A percentile compares a stretch with the other conserved stretches of the same genome.
These are phyloP conservation scores for Motacilla tschutschensis DNA, from an alignment of 2,113 vertebrate genomes.

Conservation along the genomic window DNA sequence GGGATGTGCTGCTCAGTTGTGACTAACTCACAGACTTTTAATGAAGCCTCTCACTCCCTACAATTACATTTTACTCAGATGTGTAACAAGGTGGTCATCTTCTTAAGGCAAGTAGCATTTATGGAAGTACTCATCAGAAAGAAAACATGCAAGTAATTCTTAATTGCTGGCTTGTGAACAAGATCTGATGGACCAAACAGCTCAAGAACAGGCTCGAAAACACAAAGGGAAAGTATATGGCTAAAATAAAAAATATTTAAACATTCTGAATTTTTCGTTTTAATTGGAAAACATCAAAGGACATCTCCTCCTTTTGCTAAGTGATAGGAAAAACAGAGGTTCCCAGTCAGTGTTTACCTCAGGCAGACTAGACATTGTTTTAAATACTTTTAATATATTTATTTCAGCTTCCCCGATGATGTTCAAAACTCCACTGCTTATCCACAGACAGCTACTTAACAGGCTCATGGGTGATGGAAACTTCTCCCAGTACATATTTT, in stretches of 20 bases:
- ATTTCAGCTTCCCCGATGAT: background rate
- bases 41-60: background rate
- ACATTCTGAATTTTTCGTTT: background rate
- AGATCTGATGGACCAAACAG: background rate
- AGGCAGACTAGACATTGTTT: background rate
- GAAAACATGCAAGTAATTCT: background rate
- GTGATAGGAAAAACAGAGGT: background rate
- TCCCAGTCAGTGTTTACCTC: background rate
- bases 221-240: fast-evolving
- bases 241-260: background rate
- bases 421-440: background rate
- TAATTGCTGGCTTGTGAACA: background rate
- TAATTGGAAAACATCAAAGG: background rate
- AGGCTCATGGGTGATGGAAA: background rate
- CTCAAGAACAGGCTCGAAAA: background rate
- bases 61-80: background rate
- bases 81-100: background rate
- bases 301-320: background rate
- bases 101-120: background rate
- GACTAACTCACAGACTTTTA: background rate
- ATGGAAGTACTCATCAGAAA: background rate
- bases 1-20: background rate
- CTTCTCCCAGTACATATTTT: background rate
- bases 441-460: background rate
- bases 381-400: background rate